phyloP scores from a whole-genome alignment of 2,113 vertebrate genomes.

The Pogona vitticeps region DNA sequence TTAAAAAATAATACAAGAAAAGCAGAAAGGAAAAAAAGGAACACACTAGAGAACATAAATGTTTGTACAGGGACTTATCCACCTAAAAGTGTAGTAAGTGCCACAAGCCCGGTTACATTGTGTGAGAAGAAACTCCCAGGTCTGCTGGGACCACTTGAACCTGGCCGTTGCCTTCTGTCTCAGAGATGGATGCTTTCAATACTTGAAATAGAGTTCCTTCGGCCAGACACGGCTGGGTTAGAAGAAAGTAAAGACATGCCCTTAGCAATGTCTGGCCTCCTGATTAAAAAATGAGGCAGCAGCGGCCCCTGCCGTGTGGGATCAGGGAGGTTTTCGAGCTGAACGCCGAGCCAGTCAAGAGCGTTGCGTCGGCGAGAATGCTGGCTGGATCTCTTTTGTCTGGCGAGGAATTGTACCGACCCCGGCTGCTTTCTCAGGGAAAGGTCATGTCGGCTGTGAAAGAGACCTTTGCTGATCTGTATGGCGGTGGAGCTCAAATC shows the following conservation, averaged over 20 bases:
- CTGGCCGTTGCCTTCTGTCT: not conserved
- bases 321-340: constrained; percentile 35
- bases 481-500: constrained; percentile 34
- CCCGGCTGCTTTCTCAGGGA: constrained; percentile 59
- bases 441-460: constrained; percentile 61
- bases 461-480: constrained; percentile 56
- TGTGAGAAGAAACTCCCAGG: not conserved
- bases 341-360: constrained; percentile 31
- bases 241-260: not conserved
- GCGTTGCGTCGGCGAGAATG: constrained; percentile 27
- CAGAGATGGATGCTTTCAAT: not conserved
- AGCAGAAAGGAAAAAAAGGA: not conserved
- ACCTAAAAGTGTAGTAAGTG: not conserved
- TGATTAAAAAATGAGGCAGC: not conserved
- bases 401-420: constrained; percentile 39
- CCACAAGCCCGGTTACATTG: not conserved
- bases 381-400: constrained; percentile 52
- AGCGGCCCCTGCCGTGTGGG: constrained; percentile 39
- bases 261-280: not conserved
- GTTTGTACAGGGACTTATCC: not conserved
- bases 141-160: not conserved
- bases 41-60: rapidly evolving
- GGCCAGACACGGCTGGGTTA: not conserved
- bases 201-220: not conserved
- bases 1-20: not conserved